phyloP scores from a whole-genome alignment of 2,888 invertebrate genomes.

The Callosobruchus maculatus region DNA sequence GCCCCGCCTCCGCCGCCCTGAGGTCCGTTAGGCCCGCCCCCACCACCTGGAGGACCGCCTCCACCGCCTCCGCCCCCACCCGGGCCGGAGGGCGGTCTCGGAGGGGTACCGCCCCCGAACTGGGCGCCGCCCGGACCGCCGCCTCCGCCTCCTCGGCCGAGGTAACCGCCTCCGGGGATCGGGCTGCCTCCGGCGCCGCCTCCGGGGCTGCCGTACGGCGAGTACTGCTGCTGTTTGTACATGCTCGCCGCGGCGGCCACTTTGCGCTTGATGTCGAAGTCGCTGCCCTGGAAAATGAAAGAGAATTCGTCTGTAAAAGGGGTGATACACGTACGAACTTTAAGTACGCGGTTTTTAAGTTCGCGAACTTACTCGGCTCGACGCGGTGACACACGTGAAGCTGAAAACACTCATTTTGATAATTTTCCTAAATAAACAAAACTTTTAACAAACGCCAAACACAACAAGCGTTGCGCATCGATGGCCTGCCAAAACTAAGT shows the following conservation, averaged over 20 bases:
- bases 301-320: too few relatives aligned
- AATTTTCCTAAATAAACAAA: too few relatives aligned
- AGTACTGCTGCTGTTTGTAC: slow-evolving; percentile 62
- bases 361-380: too few relatives aligned
- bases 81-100: slow-evolving; percentile 54
- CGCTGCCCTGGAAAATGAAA: slow-evolving; percentile 32
- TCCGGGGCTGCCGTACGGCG: slow-evolving; percentile 64
- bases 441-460: too few relatives aligned
- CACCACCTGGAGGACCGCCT: slow-evolving; percentile 53
- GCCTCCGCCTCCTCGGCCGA: slow-evolving; percentile 33
- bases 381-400: too few relatives aligned
- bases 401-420: too few relatives aligned
- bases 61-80: slow-evolving; percentile 44
- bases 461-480: too few relatives aligned
- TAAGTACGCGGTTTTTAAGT: too few relatives aligned
- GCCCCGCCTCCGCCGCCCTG: slow-evolving; percentile 46
- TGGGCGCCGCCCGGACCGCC: slow-evolving; percentile 25
- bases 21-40: slow-evolving; percentile 31
- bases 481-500: too few relatives aligned
- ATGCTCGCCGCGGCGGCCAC: slow-evolving; percentile 31
- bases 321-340: too few relatives aligned
- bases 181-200: slow-evolving; percentile 58
- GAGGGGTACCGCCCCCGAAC: slow-evolving; percentile 48
- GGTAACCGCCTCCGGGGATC: slow-evolving; percentile 37
- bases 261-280: slow-evolving; percentile 51